Base-by-base conservation (phyloP, 2,797 vertebrate genomes). In the Platyrinchus mystaceus region DNA sequence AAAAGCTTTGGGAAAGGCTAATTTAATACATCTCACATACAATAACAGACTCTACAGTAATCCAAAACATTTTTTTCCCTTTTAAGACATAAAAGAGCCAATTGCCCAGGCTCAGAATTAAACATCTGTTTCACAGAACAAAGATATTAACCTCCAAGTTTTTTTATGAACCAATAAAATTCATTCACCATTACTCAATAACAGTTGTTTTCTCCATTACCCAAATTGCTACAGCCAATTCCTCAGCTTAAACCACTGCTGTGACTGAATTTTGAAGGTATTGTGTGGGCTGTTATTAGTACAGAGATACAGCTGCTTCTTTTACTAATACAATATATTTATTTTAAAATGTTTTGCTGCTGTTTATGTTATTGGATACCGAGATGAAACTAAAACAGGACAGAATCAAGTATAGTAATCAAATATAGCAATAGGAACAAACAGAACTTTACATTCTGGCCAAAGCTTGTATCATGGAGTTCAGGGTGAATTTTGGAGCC, bases 11-110 rank as follows among this genome's bases (percentile, higher is more conserved):
- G 60, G 44, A 39, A 88, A 90, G 73, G 82, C 95, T 95, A 59
- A 96, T 95, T 94, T 84, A 95, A 92, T 89, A 59, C 90, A 88
- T 90, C 93, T 81, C 95, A 83, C 62, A 39, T 71, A 67, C 94
- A 86, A 89, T 95, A 87, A 90, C 91, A 76, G 37, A 66, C 56
- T 64, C 68, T 84, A 83, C 88, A 77, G 59, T n/a, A 94, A 89
- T 55, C 80, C 83, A 90, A 78, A 95, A 89, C 71, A 94, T 41
- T 49, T 80, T 13, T 64, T 43, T 22, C 34, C 70, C 69, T 85
- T 47, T 79, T 77, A 78, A 75, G 52, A 93, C 53, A 82, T 74
- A 87, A 84, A 93, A 89, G 76, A 93, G 74, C 73, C 93, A 44
- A 84, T 87, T 88, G 87, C 55, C 87, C 81, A 89, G 79, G 49